Evolutionary conservation across 2,888 invertebrate genomes (phyloP), one percentile per base, ranked within the genome.

Genomic region (Conchocele bisecta): DNA sequence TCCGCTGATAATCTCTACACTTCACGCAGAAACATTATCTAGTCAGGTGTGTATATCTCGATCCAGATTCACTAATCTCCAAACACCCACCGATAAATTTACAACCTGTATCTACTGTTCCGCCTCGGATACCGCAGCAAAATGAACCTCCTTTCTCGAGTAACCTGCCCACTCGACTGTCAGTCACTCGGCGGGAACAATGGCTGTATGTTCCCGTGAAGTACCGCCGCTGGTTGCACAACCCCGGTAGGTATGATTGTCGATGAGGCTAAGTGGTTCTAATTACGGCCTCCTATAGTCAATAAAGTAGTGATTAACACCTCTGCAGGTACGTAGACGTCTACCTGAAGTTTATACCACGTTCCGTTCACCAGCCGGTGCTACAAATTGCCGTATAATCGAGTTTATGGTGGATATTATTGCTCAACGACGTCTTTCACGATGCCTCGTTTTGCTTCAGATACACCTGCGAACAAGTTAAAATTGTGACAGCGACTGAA

Each of bases 241-340:
- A 73, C 48, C 46, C 29, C 20, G 29, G 46, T 51, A 61, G 42
- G 48, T n/a, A n/a, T n/a, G n/a, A n/a, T n/a, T n/a, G n/a, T n/a
- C 31, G 42, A 39, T 28, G n/a, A 56, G 26, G 31, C 51, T 41
- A 28, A 46, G 35, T 22, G 39, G 24, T 39, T 24, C 58, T 67
- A 73, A 73, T 73, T 67, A 54, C 42, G 28, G 13, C 24, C 58
- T 63, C 59, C 67, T 67, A 51, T 35, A 39, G 15, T 53, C 56
- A 42, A 73, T 73, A 67, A 67, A 61, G 48, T 41, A 58, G 48
- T 61, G 67, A 73, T 73, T 73, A 67, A 46, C 72, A 67, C 72
- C 58, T 67, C 37, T 4, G 46, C 20, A 41, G 33, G 39, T 61
- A 39, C 58, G 59, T 41, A 35, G 31, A 51, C 29, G 20, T 31